Percentiles rank a stretch among this genome's conserved stretches.
Evolutionary conservation across 1,140 invertebrate species (phyloP).

Genomic region (Euborellia annulipes): DNA sequence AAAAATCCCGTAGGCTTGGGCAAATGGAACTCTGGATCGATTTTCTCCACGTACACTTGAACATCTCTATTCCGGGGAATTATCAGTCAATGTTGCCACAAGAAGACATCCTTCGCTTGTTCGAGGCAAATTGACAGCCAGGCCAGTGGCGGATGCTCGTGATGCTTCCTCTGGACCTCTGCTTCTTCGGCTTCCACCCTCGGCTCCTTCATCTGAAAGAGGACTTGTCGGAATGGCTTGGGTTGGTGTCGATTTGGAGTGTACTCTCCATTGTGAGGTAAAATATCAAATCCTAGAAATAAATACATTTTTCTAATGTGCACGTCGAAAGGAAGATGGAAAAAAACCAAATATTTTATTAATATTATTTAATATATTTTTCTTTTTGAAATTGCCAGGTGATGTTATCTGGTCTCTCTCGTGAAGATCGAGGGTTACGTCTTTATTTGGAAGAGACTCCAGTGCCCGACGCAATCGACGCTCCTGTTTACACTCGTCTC

Average conservation of each 20-base stretch:
- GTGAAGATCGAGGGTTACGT: slow-evolving; percentile 26
- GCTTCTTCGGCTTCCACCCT: slow-evolving; percentile 34
- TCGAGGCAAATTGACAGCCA: slow-evolving; percentile 44
- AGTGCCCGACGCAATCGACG: slow-evolving; percentile 37
- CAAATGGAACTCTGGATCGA: slow-evolving; percentile 47
- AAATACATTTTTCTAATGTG: too few species aligned
- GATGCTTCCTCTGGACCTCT: slow-evolving; percentile 43
- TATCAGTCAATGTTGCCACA: slow-evolving; percentile 53
- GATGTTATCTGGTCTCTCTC: slow-evolving; percentile 16
- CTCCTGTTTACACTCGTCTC: slow-evolving; percentile 39
- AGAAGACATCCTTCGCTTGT: slow-evolving; percentile 34
- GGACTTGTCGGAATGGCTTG: slow-evolving; percentile 57
- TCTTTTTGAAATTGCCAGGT: slow-evolving; percentile 11
- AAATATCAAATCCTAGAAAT: too few species aligned
- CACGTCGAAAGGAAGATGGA: too few species aligned
- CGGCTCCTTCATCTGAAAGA: slow-evolving; percentile 21
- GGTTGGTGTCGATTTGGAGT: slow-evolving; percentile 64
- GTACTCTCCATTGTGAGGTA: slow-evolving; percentile 70
- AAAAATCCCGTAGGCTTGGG: slow-evolving; percentile 29
- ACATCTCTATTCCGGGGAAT: slow-evolving; percentile 59
- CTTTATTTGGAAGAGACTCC: slow-evolving; percentile 48
- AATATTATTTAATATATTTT: too few species aligned
- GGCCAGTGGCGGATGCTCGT: slow-evolving; percentile 56
- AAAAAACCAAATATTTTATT: too few species aligned
- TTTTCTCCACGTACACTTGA: slow-evolving; percentile 53